Evolutionary conservation across 2,888 invertebrate species (phyloP).

Genomic region (Alcis repandata): DNA sequence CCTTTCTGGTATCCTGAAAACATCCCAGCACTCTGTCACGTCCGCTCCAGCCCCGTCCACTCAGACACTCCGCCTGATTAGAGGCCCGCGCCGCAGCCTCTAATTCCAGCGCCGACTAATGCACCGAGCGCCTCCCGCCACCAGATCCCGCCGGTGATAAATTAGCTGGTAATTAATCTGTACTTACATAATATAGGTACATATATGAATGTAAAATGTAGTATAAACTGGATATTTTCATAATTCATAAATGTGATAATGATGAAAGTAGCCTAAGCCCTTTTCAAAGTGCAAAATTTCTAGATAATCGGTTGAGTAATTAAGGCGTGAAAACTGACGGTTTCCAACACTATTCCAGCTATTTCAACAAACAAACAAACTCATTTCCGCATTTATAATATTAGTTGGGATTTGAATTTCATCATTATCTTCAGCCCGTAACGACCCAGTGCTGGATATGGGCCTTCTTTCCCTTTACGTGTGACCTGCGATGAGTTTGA

Average conservation of each 20-base stretch:
- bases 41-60: slow-evolving; percentile 9
- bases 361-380: too few species aligned
- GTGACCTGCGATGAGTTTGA: too few species aligned
- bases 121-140: slow-evolving; percentile 45
- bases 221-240: not conserved
- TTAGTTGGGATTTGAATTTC: too few species aligned
- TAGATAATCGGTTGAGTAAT: too few species aligned
- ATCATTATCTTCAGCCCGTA: too few species aligned
- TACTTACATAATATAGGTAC: slow-evolving; percentile 29
- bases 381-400: too few species aligned
- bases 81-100: slow-evolving; percentile 48
- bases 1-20: slow-evolving; percentile 3
- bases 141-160: slow-evolving; percentile 33
- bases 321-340: too few species aligned
- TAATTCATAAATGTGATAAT: not conserved
- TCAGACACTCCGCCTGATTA: slow-evolving; percentile 51
- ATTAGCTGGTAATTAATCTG: slow-evolving; percentile 34
- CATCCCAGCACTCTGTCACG: not conserved
- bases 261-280: too few species aligned
- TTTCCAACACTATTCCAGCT: too few species aligned
- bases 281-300: too few species aligned
- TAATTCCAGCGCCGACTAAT: slow-evolving; percentile 65
- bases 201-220: slow-evolving; percentile 6
- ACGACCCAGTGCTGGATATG: too few species aligned
- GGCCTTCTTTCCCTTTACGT: too few species aligned